Conservation (phyloP, 2,888 invertebrate genomes). For the Nebria salina region DNA sequence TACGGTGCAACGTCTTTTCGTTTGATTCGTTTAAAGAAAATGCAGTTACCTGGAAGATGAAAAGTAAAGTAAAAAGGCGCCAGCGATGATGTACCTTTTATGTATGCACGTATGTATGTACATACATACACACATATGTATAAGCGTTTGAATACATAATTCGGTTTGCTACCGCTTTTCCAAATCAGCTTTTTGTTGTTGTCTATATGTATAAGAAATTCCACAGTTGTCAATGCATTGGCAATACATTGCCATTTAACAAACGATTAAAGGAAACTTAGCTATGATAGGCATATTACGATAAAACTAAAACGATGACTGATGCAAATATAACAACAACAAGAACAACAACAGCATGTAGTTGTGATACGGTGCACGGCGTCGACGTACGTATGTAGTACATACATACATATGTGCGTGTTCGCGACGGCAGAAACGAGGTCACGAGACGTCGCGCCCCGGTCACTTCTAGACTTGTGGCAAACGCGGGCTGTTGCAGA, state of each 20-base stretch:
- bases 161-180: not conserved
- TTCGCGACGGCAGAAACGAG: slow-evolving; percentile 32
- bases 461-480: not conserved
- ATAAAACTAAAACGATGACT: no score
- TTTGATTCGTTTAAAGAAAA: slow-evolving; percentile 31
- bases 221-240: no score
- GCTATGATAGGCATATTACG: no score
- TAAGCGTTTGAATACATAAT: not conserved
- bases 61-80: not conserved
- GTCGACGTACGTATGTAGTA: not conserved
- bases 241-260: no score
- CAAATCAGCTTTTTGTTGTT: not conserved
- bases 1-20: not conserved
- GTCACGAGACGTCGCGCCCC: slow-evolving; percentile 34
- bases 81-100: not conserved
- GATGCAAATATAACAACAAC: no score
- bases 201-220: not conserved
- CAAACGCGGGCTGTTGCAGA: not conserved
- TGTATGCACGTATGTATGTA: not conserved
- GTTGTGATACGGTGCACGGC: no score
- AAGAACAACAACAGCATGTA: no score
- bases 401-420: not conserved
- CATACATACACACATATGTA: not conserved
- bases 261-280: no score
- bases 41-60: slow-evolving; percentile 26